Evolutionary conservation across 1,140 invertebrate genomes (phyloP).

Genomic region (Nylanderia fulva): DNA sequence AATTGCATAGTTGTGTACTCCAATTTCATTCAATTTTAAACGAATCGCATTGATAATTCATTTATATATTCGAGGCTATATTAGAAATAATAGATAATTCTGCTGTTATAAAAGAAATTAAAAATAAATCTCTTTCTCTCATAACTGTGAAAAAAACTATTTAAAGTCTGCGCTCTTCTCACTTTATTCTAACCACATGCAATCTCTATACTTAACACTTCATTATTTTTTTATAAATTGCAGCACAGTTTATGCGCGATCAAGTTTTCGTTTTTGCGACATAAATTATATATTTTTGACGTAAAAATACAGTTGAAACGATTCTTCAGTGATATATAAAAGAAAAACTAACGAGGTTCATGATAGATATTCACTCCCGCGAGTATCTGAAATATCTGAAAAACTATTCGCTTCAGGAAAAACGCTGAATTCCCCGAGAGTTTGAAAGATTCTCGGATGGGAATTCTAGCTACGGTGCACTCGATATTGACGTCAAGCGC

Average conservation of each 20-base stretch:
- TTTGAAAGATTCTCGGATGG: constrained; percentile 50
- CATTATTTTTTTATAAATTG: constrained; percentile 21
- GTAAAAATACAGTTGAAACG: background rate
- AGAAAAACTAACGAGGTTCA: background rate
- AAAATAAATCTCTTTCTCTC: background rate
- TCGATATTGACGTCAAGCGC: constrained; percentile 50
- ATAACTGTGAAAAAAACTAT: constrained; percentile 51
- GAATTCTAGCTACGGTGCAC: constrained; percentile 8
- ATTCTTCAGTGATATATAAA: background rate
- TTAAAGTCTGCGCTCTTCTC: constrained; percentile 21
- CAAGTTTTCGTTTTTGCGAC: constrained; percentile 2
- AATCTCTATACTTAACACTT: constrained; percentile 40
- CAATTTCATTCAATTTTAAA: constrained; percentile 44
- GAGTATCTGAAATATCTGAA: constrained; percentile 1
- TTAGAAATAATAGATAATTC: background rate
- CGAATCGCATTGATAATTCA: background rate
- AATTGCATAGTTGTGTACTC: constrained; percentile 36
- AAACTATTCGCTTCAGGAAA: constrained; percentile 22
- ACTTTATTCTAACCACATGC: constrained; percentile 37
- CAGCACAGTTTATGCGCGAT: background rate
- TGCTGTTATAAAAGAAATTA: background rate
- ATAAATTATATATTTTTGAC: constrained; percentile 3
- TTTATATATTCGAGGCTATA: background rate
- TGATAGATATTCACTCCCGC: constrained; percentile 10
- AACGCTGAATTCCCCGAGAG: constrained; percentile 31